Conservation (phyloP, 2,888 invertebrate genomes). For the Mesorhabditis sp. region DNA sequence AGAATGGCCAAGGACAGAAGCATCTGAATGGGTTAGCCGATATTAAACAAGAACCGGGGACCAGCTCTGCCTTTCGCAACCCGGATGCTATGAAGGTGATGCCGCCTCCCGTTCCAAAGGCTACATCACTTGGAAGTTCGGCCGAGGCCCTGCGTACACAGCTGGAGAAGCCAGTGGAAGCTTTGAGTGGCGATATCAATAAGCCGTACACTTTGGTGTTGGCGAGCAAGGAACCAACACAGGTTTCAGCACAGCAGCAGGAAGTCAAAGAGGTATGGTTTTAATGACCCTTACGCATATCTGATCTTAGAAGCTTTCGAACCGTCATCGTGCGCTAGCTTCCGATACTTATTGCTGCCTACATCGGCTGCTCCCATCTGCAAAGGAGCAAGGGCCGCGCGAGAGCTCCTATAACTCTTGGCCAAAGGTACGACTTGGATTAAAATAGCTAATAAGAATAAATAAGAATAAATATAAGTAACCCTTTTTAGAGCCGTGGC, state of each 20-base stretch:
- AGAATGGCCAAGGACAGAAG: too few species aligned
- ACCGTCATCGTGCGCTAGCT: neutral
- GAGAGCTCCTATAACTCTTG: neutral
- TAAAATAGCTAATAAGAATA: too few species aligned
- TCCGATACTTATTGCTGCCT: slow-evolving; percentile 4
- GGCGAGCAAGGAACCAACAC: neutral
- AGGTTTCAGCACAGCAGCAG: too few species aligned
- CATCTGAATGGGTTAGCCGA: neutral
- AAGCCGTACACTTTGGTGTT: slow-evolving; percentile 2
- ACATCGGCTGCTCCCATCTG: neutral
- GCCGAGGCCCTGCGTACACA: neutral
- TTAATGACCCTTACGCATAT: neutral
- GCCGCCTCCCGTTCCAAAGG: neutral
- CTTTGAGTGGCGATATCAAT: neutral
- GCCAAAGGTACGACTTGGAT: too few species aligned
- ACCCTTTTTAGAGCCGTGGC: slow-evolving; percentile 13
- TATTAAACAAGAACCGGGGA: neutral
- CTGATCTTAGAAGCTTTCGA: neutral
- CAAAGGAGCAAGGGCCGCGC: neutral
- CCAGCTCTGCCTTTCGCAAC: neutral
- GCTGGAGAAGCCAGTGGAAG: neutral
- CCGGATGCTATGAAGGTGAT: neutral
- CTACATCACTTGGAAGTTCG: neutral
- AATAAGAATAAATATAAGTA: too few species aligned
- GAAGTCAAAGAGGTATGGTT: too few species aligned